Evolutionary conservation across 2,888 invertebrate genomes (phyloP).

Genomic region (Aquatica leii): DNA sequence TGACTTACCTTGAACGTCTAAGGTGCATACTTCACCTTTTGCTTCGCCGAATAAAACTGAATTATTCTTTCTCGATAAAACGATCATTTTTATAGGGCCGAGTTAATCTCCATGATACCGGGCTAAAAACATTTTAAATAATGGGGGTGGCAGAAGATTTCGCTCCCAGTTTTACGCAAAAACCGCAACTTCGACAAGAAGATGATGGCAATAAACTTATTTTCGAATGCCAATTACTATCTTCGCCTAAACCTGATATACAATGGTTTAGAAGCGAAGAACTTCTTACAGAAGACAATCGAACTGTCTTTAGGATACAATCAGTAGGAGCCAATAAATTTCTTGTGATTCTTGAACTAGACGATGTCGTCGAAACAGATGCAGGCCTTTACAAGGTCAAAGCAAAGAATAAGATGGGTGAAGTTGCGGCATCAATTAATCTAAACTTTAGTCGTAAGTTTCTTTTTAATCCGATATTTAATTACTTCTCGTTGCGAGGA

Average conservation of each 20-base stretch:
- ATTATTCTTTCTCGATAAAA: no score
- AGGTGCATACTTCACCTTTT: no score
- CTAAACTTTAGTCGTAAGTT: conserved; percentile 98
- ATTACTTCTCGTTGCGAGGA: no score
- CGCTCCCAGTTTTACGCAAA: conserved; percentile 98
- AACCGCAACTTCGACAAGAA: conserved; percentile 95
- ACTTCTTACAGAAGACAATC: conserved; percentile 81
- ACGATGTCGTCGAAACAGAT: conserved; percentile 95
- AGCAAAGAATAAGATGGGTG: conserved; percentile 96
- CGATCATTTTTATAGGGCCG: conserved; percentile 51
- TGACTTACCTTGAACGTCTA: conserved; percentile 19
- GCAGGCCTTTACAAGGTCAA: conserved; percentile 97
- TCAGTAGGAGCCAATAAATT: conserved; percentile 86
- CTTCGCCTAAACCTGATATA: conserved; percentile 89
- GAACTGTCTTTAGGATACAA: conserved; percentile 89
- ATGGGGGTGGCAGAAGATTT: conserved; percentile 94
- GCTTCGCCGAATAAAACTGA: no score
- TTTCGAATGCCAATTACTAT: conserved; percentile 91
- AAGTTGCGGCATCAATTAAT: conserved; percentile 96
- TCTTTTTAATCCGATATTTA: no score
- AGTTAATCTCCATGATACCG: conserved; percentile 59
- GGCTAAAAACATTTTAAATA: conserved; percentile 53
- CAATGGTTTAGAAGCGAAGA: conserved; percentile 92
- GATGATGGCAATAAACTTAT: conserved; percentile 95
- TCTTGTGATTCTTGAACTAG: conserved; percentile 90